Conservation (phyloP, 2,797 vertebrate species). For the Mormyrus proboscirostris region DNA sequence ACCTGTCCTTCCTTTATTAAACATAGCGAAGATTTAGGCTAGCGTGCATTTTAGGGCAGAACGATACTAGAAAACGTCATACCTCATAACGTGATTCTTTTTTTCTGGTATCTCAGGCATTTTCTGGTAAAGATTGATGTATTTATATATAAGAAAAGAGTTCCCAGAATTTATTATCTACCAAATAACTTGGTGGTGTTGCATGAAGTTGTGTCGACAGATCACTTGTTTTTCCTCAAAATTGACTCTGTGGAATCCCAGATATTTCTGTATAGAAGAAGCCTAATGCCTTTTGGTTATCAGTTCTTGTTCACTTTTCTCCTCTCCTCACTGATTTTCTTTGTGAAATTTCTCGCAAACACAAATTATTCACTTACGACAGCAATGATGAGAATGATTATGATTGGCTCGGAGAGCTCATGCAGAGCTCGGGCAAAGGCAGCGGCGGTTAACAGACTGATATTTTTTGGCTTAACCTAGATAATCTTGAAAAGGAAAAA, state of each 20-base stretch:
- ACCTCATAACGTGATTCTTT: background rate
- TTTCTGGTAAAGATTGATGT: background rate
- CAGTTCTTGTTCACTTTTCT: background rate
- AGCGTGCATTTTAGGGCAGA: background rate
- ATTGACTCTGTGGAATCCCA: background rate
- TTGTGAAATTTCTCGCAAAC: background rate
- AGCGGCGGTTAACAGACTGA: background rate
- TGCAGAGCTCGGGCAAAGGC: background rate
- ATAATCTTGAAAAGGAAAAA: background rate
- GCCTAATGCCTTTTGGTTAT: background rate
- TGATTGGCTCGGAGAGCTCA: background rate
- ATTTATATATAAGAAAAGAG: background rate
- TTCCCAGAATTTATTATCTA: background rate
- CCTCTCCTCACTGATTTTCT: background rate
- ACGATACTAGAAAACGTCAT: background rate
- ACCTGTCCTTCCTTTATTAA: background rate
- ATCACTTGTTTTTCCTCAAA: background rate
- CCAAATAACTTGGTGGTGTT: background rate
- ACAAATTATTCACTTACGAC: background rate
- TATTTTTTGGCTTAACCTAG: background rate
- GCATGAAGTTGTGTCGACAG: background rate
- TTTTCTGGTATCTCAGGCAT: background rate
- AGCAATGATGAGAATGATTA: background rate
- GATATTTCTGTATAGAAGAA: background rate
- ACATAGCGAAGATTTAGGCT: background rate